A percentile compares a stretch with the other conserved stretches of the same genome.
These are phyloP conservation scores for Nebria salina DNA, from an alignment of 2,888 invertebrate genomes.

Conservation along the genomic window DNA sequence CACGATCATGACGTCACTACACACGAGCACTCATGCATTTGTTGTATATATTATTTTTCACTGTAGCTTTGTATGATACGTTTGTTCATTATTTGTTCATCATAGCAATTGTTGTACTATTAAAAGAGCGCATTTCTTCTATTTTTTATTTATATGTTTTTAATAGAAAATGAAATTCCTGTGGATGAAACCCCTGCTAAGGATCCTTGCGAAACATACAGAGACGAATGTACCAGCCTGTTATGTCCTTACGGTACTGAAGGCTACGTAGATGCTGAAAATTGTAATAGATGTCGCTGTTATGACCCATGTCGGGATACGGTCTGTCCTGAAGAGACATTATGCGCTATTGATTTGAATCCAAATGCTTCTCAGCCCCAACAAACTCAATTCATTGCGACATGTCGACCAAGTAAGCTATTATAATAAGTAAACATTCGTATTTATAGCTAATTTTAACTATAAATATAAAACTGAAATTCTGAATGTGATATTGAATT, in stretches of 20 bases:
- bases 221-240: slow-evolving; percentile 70
- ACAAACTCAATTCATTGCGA: slow-evolving; percentile 65
- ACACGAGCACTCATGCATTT: not conserved
- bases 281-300: slow-evolving; percentile 79
- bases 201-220: slow-evolving; percentile 67
- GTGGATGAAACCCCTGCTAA: slow-evolving; percentile 53
- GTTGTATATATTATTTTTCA: not conserved
- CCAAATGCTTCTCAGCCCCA: slow-evolving; percentile 55
- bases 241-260: slow-evolving; percentile 79
- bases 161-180: slow-evolving; percentile 59
- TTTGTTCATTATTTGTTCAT: not conserved
- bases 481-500: not conserved
- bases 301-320: slow-evolving; percentile 76
- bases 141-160: not conserved
- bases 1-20: not conserved
- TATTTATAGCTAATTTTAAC: too few species aligned
- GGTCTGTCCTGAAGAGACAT: slow-evolving; percentile 70
- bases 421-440: not conserved
- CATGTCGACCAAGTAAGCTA: slow-evolving; percentile 72
- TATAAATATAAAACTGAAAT: too few species aligned
- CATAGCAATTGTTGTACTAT: too few species aligned
- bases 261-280: slow-evolving; percentile 68
- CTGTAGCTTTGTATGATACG: not conserved
- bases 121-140: too few species aligned
- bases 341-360: slow-evolving; percentile 75